phyloP scores from a whole-genome alignment of 2,888 invertebrate genomes.

The Amblyjoppa proteus region DNA sequence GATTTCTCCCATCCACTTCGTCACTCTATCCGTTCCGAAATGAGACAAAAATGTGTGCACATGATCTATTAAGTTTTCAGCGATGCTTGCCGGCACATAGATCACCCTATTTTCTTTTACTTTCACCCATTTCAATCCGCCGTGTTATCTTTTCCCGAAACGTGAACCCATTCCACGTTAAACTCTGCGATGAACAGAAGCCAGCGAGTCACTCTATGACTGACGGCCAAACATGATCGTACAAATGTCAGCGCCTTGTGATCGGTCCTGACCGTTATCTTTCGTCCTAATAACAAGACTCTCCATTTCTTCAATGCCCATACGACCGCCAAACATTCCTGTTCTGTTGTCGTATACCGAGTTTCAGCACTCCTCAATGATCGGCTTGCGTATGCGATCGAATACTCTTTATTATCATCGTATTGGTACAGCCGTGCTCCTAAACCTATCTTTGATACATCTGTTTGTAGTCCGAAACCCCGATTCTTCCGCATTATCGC shows the following conservation, averaged over 20 bases:
- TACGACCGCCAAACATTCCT: constrained; percentile 41
- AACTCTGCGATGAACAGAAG: constrained; percentile 56
- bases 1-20: neutral
- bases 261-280: neutral
- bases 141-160: neutral
- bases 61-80: neutral
- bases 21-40: constrained; percentile 32
- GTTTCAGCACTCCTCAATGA: constrained; percentile 40
- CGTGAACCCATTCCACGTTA: constrained; percentile 20
- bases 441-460: constrained; percentile 34
- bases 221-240: neutral
- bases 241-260: neutral
- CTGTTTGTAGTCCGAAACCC: neutral
- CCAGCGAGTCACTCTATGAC: constrained; percentile 60
- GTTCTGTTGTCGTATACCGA: constrained; percentile 29
- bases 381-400: constrained; percentile 39
- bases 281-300: constrained; percentile 14
- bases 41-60: constrained; percentile 30
- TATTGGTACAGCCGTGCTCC: constrained; percentile 33
- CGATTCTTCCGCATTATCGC: constrained; percentile 33
- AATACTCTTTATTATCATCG: neutral
- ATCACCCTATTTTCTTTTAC: neutral
- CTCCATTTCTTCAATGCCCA: constrained; percentile 38
- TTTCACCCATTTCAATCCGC: neutral
- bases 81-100: neutral